These are phyloP conservation scores for Agrochola lychnidis DNA, from an alignment of 2,888 invertebrate species.

Conservation along the genomic window DNA sequence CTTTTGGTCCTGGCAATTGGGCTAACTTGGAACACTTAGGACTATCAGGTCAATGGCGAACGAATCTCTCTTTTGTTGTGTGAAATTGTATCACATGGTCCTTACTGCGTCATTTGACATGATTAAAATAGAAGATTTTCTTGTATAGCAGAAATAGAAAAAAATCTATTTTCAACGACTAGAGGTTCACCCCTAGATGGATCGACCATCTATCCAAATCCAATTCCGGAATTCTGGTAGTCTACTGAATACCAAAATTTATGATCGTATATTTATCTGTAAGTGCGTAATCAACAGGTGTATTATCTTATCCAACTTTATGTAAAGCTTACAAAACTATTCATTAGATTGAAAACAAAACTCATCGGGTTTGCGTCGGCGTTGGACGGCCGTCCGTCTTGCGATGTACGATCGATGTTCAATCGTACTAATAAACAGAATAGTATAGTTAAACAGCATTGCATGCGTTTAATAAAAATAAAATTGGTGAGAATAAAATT, in stretches of 20 bases:
- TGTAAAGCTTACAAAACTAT: constrained; percentile 59
- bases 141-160: neutral
- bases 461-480: constrained; percentile 47
- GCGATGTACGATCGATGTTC: constrained; percentile 38
- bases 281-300: constrained; percentile 58
- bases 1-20: neutral
- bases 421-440: constrained; percentile 51
- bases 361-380: constrained; percentile 38
- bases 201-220: neutral
- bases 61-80: neutral
- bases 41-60: neutral
- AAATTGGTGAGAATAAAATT: constrained; percentile 29
- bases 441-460: constrained; percentile 12
- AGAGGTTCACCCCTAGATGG: neutral
- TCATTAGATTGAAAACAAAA: constrained; percentile 54
- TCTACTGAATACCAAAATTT: constrained; percentile 45
- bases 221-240: constrained; percentile 3
- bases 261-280: constrained; percentile 38
- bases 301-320: constrained; percentile 59
- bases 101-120: neutral
- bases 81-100: neutral
- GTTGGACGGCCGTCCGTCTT: constrained; percentile 47
- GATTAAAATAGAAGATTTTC: neutral
- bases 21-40: neutral
- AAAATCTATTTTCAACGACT: neutral